Evolutionary conservation across 2,113 vertebrate species (phyloP).

Genomic region (Charadrius vociferus): DNA sequence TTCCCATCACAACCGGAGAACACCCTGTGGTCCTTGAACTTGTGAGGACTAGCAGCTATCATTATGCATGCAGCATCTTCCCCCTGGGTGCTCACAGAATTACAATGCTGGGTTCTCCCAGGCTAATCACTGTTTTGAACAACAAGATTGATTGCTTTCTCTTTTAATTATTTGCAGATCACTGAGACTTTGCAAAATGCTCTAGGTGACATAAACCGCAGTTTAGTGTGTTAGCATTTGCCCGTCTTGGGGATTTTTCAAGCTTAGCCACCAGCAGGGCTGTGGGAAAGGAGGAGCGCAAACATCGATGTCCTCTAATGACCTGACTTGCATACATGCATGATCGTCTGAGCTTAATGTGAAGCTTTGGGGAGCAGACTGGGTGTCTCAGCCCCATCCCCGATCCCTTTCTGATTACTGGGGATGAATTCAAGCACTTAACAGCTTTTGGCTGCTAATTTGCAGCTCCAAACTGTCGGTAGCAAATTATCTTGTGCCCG

Average conservation of each 20-base stretch:
- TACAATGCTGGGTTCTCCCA: neutral
- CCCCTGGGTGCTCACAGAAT: neutral
- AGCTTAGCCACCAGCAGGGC: neutral
- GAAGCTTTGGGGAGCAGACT: neutral
- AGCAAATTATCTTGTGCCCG: rapidly evolving
- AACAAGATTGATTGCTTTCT: conserved; percentile 35
- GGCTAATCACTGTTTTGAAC: conserved; percentile 24
- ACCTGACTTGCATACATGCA: neutral
- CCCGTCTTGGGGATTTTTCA: neutral
- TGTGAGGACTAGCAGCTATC: neutral
- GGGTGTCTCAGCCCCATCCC: neutral
- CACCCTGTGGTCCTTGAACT: neutral
- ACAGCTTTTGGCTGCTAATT: neutral
- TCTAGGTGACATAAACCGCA: conserved; percentile 23
- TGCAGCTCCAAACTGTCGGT: neutral
- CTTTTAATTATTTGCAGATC: conserved; percentile 43
- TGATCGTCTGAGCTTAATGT: neutral
- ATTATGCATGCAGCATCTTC: neutral
- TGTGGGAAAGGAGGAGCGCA: neutral
- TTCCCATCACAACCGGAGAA: neutral
- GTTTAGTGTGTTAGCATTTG: neutral
- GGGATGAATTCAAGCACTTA: neutral
- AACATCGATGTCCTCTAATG: neutral
- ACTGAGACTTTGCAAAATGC: neutral
- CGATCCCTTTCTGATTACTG: neutral